Evolutionary conservation across 2,113 vertebrate species (phyloP).

Genomic region (Pygoscelis antarcticus): DNA sequence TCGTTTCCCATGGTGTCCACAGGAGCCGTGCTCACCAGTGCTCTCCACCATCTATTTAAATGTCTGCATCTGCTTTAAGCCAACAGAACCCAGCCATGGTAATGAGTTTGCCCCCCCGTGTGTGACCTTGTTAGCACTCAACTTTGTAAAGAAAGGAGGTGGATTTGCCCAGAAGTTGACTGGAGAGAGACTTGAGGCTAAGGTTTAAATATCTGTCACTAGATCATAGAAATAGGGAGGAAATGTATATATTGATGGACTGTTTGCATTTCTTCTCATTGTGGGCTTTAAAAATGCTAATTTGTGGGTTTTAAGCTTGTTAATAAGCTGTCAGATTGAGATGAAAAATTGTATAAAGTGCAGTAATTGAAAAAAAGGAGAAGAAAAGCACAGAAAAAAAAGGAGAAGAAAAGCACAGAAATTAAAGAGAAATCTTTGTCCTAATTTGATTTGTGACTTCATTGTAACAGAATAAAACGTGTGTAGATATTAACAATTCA

Average conservation of each 20-base stretch:
- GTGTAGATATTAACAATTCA: constrained; percentile 49
- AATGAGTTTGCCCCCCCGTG: constrained; percentile 43
- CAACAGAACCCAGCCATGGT: constrained; percentile 21
- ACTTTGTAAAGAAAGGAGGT: background rate
- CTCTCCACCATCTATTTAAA: constrained; percentile 10
- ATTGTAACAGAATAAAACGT: constrained; percentile 44
- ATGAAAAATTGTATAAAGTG: constrained; percentile 23
- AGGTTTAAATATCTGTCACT: constrained; percentile 14
- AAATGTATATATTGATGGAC: background rate
- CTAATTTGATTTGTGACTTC: constrained; percentile 59
- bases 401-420: constrained; percentile 20
- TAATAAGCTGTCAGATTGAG: constrained; percentile 43
- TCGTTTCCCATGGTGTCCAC: background rate
- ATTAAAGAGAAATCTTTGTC: constrained; percentile 47
- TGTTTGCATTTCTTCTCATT: background rate
- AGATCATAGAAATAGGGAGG: background rate
- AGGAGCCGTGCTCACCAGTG: background rate
- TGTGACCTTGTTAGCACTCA: constrained; percentile 1
- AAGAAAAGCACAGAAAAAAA: constrained; percentile 40
- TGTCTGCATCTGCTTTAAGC: constrained; percentile 16
- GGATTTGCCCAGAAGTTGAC: constrained; percentile 23
- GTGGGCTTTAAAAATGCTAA: background rate
- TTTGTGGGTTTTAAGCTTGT: constrained; percentile 32
- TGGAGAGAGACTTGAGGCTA: background rate
- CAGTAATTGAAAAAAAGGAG: constrained; percentile 35